Evolutionary conservation across 2,888 invertebrate species (phyloP), one percentile per base, ranked within the genome.

Genomic region (Callyntrura guangdongensis): DNA sequence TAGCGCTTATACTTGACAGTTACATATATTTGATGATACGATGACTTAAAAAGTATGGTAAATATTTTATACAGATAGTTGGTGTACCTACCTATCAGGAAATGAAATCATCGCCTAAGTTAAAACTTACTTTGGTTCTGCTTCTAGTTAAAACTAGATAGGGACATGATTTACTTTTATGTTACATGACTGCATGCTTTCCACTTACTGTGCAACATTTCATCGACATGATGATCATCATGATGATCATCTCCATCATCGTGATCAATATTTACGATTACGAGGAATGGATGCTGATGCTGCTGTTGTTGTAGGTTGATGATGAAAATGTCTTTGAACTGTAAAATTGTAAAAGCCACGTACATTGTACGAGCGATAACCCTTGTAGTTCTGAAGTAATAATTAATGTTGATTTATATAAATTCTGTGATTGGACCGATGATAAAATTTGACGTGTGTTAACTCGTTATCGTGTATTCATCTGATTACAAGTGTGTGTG

Each of bases 21-120:
- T 36, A 36, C 36, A 36, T 36, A 4, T n/a, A 25, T 25, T 25
- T 53, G 49, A 47, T 36, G 69, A 67, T 67, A n/a, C n/a, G 61
- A 67, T 67, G 69, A 69, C 27, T 69, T 69, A 53, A n/a, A 47
- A 36, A 36, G 6, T 36, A 36, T 36, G 36, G 36, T 36, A 36
- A 74, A 77, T 22, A 56, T 49, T 45, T 6, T 1, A 14, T 11
- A 53, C 14, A 53, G 2, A 36, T 36, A 36, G 2, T 36, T 36
- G 3, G 36, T 2, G 36, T 36, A 36, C 36, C 36, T 36, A 36
- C 53, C 4, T 74, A 77, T 53, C 53, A 77, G 77, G 77, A 77
- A 77, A 77, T 77, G 49, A 77, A 74, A 56, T 77, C 77, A 77
- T 77, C 77, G n/a, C 45, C 17, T 9, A 17, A 69, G 45, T 69